A percentile compares a stretch with the other conserved stretches of the same genome.
Evolutionary conservation across 2,113 vertebrate genomes (phyloP).

Genomic region (Entelurus aequoreus): DNA sequence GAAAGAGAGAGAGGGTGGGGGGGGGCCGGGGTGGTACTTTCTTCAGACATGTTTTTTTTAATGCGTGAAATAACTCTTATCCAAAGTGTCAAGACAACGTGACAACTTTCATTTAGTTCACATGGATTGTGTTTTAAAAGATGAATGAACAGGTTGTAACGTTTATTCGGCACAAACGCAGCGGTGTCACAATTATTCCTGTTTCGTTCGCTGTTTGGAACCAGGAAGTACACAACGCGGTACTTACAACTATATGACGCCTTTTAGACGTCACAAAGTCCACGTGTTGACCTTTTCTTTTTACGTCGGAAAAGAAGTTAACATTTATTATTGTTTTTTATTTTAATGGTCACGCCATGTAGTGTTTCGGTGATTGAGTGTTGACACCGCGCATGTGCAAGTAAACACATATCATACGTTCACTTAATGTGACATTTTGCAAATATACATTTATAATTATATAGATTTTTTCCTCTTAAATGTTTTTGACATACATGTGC

Average conservation of each 20-base stretch:
- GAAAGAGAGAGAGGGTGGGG: not conserved
- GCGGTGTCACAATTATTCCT: not conserved
- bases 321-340: too few species aligned
- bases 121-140: constrained; percentile 11
- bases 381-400: too few species aligned
- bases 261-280: not conserved
- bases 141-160: constrained; percentile 24
- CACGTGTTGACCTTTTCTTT: not conserved
- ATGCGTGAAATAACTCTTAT: too few species aligned
- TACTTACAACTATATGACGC: constrained; percentile 6
- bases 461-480: not conserved
- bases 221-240: constrained; percentile 33
- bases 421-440: fast-evolving
- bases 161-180: not conserved
- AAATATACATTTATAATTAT: not conserved
- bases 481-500: constrained; percentile 1
- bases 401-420: not conserved
- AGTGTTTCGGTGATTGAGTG: too few species aligned
- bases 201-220: constrained; percentile 17
- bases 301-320: too few species aligned
- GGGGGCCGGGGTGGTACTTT: not conserved
- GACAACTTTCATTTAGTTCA: not conserved
- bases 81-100: constrained; percentile 33
- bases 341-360: too few species aligned
- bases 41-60: too few species aligned